Base-by-base conservation (phyloP, 2,113 vertebrate species). In the Apteryx mantelli region DNA sequence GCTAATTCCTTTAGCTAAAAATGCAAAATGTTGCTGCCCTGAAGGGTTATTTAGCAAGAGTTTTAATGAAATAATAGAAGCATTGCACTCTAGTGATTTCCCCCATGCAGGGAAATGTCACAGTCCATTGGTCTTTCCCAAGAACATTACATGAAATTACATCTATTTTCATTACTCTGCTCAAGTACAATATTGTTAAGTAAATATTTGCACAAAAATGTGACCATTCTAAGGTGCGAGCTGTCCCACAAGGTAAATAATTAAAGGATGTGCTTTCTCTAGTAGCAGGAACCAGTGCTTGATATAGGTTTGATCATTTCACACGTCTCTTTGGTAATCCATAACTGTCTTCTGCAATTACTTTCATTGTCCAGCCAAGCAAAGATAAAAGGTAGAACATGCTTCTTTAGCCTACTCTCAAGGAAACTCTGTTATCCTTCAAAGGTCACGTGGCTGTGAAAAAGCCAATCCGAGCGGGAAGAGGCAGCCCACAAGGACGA, bases 261-360 rank as follows among this genome's bases (percentile, higher is more conserved):
- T 98, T 98, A 97, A 99, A 97, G 77, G 81, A 14, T 93, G 92
- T 91, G 79, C 96, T 96, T 97, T 97, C 95, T 87, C 77, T 76
- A 65, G 95, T 76, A 97, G 97, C 96, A 97, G 96, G 93, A 95
- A 96, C 87, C 92, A 82, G 91, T 95, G 91, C 96, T 97, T 97
- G 98, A 98, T 98, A 97, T 77, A 98, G 96, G 98, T 97, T 98
- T 98, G 98, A 98, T 98, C 91, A 96, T 98, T 98, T 98, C 97
- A 88, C 96, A 89, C 95, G 97, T 97, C 97, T 98, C 98, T 98
- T 97, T 98, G 98, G 97, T 97, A 98, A 98, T 98, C 98, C 98
- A 98, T 98, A 98, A 98, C 98, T 99, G 98, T 98, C 98, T 97
- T 93, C 94, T 98, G 95, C 97, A 98, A 98, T 99, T 98, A 98